These are phyloP conservation scores for Caerostris darwini DNA, from an alignment of 1,140 invertebrate species.

Conservation along the genomic window DNA sequence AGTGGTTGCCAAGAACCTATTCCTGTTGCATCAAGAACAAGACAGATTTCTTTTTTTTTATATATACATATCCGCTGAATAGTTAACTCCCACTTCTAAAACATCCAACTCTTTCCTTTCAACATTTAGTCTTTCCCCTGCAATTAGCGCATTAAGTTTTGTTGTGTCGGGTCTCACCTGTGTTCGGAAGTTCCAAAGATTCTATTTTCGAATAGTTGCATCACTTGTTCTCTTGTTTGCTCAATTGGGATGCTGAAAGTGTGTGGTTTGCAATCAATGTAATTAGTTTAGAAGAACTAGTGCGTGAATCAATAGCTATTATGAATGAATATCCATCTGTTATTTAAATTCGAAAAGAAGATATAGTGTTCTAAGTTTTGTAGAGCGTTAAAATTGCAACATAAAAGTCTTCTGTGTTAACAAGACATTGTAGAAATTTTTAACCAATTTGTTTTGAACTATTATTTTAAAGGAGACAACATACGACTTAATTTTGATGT, in stretches of 20 bases:
- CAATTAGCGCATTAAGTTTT: conserved; percentile 27
- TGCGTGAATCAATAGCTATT: too few relatives aligned
- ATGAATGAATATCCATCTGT: too few relatives aligned
- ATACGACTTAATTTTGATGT: too few relatives aligned
- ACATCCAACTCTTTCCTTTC: not conserved
- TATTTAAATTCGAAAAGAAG: too few relatives aligned
- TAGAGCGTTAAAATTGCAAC: too few relatives aligned
- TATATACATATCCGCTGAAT: not conserved
- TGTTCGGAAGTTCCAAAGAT: not conserved
- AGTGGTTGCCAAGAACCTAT: conserved; percentile 24
- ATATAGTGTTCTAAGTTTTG: too few relatives aligned
- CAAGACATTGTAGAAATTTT: too few relatives aligned
- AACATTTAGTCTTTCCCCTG: conserved; percentile 8
- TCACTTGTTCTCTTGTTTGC: not conserved
- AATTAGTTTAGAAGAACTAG: too few relatives aligned
- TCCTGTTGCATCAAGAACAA: conserved; percentile 45
- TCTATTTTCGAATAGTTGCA: not conserved
- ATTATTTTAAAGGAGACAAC: too few relatives aligned
- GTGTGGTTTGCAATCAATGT: too few relatives aligned
- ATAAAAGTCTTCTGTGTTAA: too few relatives aligned
- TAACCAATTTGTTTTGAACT: too few relatives aligned
- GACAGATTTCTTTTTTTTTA: not conserved
- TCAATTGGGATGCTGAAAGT: not conserved
- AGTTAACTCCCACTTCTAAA: not conserved
- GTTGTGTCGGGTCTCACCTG: not conserved